Percentiles rank a stretch among this genome's conserved stretches.
Evolutionary conservation across 2,113 vertebrate genomes (phyloP).

Genomic region (Toxotes chatareus): DNA sequence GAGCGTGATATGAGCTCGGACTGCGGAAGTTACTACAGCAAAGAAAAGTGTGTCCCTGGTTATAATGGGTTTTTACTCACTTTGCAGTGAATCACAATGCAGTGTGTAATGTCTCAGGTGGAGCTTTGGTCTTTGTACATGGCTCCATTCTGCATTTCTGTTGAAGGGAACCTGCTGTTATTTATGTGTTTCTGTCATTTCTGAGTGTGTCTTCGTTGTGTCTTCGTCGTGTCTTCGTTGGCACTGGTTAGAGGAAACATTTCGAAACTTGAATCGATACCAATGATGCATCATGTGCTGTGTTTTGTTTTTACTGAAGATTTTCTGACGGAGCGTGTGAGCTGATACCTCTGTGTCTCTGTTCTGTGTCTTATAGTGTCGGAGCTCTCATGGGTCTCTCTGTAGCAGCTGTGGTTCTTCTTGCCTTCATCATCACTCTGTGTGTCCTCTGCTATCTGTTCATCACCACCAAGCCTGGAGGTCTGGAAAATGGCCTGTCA

Average conservation of each 20-base stretch:
- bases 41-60: slow-evolving; percentile 38
- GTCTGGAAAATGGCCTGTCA: slow-evolving; percentile 89
- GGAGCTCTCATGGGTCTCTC: slow-evolving; percentile 92
- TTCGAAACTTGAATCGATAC: neutral
- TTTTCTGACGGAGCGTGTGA: too few species aligned
- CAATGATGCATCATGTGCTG: neutral
- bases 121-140: neutral
- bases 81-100: too few species aligned
- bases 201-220: too few species aligned
- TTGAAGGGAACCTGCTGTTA: too few species aligned
- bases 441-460: slow-evolving; percentile 94
- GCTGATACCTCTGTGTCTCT: neutral
- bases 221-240: too few species aligned
- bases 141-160: neutral
- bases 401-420: slow-evolving; percentile 90
- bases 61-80: neutral
- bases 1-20: slow-evolving; percentile 84
- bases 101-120: neutral
- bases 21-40: slow-evolving; percentile 88
- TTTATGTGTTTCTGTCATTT: too few species aligned
- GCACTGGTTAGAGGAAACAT: neutral
- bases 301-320: neutral
- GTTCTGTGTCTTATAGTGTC: slow-evolving; percentile 79
- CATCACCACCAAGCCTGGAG: slow-evolving; percentile 90
- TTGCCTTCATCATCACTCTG: slow-evolving; percentile 91